Evolutionary conservation across 2,888 invertebrate species (phyloP), one percentile per base, ranked within the genome.

Genomic region (Tiphia femorata): DNA sequence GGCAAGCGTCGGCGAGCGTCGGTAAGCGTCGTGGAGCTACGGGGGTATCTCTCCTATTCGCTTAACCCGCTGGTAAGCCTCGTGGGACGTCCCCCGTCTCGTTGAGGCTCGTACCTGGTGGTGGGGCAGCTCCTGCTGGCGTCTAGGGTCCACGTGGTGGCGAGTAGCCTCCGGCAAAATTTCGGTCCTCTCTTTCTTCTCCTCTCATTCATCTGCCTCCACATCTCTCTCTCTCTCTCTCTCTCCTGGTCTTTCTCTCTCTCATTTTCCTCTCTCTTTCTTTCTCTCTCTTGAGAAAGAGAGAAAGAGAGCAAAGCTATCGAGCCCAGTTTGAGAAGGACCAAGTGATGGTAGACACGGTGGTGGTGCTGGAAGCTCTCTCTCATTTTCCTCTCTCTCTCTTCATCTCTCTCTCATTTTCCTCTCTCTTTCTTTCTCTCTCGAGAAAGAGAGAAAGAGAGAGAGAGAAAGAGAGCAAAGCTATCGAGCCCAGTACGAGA

Each of bases 91-190:
- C 69, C 69, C 61, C 42, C n/a, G n/a, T n/a, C 37, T 48, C 48
- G 20, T 21, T 8, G 25, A 30, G 30, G 30, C 8, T 23, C 35
- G 37, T 21, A 35, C 23, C 58, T 59, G 49, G 62, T 57, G 51
- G 50, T 51, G 59, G 53, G 64, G 48, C 40, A 48, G 62, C 60
- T 60, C 42, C 59, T 53, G 50, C 57, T 12, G 50, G 54, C 37
- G 41, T 48, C 72, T 67, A 70, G 64, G 67, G 68, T 64, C 70
- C 77, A 68, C 76, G 68, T 73, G 74, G 62, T 67, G 68, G 67
- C 70, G 67, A 68, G 66, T 70, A 64, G 61, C 72, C 75, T 52
- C 58, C 50, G 68, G 68, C 73, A 48, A 62, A 64, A 75, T 74
- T 75, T 75, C 69, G 76, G 69, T 60, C 51, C 55, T 49, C 62